Base-by-base conservation (phyloP, 2,888 invertebrate genomes). In the Neuroscelio doddi region DNA sequence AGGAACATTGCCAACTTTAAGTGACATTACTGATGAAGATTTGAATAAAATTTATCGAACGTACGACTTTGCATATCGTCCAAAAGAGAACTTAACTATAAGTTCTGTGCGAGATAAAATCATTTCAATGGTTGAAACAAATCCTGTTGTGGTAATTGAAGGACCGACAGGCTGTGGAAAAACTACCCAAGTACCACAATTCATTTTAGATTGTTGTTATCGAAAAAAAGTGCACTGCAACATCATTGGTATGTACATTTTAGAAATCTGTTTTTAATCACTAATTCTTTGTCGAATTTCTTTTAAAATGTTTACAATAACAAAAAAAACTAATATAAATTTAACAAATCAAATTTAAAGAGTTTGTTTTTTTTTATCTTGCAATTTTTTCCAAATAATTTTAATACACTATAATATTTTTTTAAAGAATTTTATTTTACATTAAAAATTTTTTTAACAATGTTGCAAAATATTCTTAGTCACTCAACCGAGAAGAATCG, bases 81-180 rank as follows among this genome's bases (percentile, higher is more conserved):
- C 75, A 1, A 72, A 77, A 27, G 50, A 62, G 1, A 76, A 72
- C 53, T 75, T 85, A 14, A 72, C 79, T 1, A 80, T 86, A 30
- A 72, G 68, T 14, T 39, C 71, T 1, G 69, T 72, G 45, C 75
- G 68, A 55, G 72, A 79, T 4, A 76, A 93, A 89, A 93, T 97
- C 51, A 70, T 96, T 1, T 83, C 88, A 1, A 87, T 88, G 44
- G 89, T 97, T 7, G 86, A 88, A 12, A 86, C 87, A 1, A 91
- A 90, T 80, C 89, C 90, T 49, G 93, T 96, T 0, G 89, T 93
- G 0, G 89, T 98, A 9, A 90, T 99, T 36, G 92, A 96, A 85
- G 98, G 98, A 0, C 91, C 92, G 0, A 98, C 98, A 0, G 98
- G 98, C 0, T 97, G 97, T 82, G 98, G 98, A 12, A 95, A 95